A percentile compares a stretch with the other conserved stretches of the same genome.
phyloP scores from a whole-genome alignment of 2,888 invertebrate genomes.

The Pantelozetes paolii region DNA sequence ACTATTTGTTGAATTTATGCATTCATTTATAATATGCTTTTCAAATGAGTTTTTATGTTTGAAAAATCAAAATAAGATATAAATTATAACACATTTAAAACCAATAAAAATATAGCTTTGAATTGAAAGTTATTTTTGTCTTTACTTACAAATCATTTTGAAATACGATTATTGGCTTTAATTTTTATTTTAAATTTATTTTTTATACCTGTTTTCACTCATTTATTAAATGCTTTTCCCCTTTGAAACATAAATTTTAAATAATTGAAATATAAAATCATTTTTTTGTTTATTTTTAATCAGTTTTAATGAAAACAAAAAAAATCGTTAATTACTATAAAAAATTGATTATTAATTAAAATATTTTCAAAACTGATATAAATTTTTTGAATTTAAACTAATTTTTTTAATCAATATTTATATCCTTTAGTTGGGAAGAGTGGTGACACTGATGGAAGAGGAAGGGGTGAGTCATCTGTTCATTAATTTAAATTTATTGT shows the following conservation, averaged over 20 bases:
- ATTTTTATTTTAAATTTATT: background rate
- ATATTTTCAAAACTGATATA: background rate
- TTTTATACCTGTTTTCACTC: background rate
- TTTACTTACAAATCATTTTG: background rate
- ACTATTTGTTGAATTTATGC: too few species aligned
- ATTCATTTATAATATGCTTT: too few species aligned
- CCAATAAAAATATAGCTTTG: too few species aligned
- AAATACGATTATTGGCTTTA: background rate
- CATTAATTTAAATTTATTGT: too few species aligned
- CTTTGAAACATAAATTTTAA: background rate
- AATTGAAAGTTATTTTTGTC: too few species aligned
- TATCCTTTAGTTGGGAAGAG: slow-evolving; percentile 55
- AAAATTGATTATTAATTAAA: background rate
- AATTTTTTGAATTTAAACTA: background rate
- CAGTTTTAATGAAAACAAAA: background rate
- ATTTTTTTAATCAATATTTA: background rate
- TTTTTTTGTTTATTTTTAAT: too few species aligned
- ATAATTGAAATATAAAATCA: background rate
- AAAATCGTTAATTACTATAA: too few species aligned
- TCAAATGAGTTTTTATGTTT: too few species aligned
- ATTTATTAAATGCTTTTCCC: background rate
- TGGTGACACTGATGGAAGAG: slow-evolving; percentile 54
- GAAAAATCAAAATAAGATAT: too few species aligned
- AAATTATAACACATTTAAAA: too few species aligned
- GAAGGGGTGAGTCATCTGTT: slow-evolving; percentile 48